Conservation (phyloP, 2,797 vertebrate species). For the Ceyx erithaca region DNA sequence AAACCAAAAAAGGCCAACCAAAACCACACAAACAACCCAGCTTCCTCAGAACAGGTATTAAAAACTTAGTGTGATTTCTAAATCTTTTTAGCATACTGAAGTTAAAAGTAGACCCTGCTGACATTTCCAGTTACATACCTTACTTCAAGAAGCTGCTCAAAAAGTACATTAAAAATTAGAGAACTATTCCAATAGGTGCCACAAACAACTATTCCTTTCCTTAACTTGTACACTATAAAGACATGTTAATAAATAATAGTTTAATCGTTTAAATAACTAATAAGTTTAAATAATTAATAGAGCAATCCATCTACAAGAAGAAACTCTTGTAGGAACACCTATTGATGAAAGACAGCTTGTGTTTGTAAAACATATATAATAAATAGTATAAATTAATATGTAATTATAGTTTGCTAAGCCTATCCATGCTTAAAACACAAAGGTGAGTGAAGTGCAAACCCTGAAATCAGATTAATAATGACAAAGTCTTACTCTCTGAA, state of each 20-base stretch:
- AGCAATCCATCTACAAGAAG: neutral
- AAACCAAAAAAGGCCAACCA: no score
- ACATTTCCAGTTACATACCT: neutral
- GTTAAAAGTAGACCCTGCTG: neutral
- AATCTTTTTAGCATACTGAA: neutral
- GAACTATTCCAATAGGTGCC: neutral
- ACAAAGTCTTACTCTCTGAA: constrained; percentile 93
- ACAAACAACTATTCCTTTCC: neutral
- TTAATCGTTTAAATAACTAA: no score
- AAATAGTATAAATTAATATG: no score
- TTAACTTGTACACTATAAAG: neutral
- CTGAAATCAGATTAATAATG: neutral
- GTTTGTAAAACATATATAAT: neutral
- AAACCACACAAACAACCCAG: neutral
- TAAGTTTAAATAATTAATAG: no score
- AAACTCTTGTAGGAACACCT: neutral
- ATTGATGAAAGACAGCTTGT: neutral
- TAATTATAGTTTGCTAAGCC: neutral
- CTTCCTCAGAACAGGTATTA: neutral
- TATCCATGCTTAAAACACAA: neutral
- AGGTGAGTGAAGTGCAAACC: neutral
- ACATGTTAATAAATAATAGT: neutral
- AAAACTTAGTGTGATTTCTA: neutral
- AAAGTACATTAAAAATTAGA: neutral
- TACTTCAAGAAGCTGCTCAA: neutral